Conservation (phyloP, 1,140 invertebrate genomes). For the Odontomachus brunneus region DNA sequence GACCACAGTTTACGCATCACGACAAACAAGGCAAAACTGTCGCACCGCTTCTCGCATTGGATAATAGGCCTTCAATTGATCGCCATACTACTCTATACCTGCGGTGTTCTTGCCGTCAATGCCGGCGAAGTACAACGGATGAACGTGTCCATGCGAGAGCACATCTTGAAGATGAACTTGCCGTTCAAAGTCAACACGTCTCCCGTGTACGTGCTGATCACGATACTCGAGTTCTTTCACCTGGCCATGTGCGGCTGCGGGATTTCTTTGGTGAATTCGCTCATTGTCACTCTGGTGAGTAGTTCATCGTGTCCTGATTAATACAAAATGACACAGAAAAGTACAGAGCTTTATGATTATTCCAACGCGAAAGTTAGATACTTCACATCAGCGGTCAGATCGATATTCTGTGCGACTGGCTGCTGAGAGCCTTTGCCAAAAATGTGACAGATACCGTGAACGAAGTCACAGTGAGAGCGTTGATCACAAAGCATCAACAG, state of each 20-base stretch:
- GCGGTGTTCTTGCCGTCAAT: conserved; percentile 9
- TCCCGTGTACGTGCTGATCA: background rate
- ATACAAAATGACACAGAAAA: background rate
- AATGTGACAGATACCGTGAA: background rate
- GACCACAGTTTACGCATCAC: background rate
- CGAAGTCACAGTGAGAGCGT: background rate
- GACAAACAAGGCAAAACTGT: background rate
- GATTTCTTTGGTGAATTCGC: conserved; percentile 12
- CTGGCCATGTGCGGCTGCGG: background rate
- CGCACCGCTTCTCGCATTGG: conserved; percentile 10
- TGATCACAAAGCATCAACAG: conserved; percentile 29
- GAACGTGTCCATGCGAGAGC: conserved; percentile 8
- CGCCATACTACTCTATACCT: conserved; percentile 2
- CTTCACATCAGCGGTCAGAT: conserved; percentile 22
- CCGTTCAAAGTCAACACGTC: conserved; percentile 23
- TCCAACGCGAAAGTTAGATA: background rate
- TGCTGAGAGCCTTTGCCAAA: conserved; percentile 15
- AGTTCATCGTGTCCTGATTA: background rate
- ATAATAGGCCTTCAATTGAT: conserved; percentile 15
- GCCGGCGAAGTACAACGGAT: background rate
- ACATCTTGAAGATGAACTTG: conserved; percentile 32
- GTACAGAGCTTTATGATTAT: background rate
- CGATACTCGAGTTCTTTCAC: conserved; percentile 9
- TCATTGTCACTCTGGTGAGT: conserved; percentile 28
- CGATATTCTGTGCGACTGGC: conserved; percentile 11